phyloP scores from a whole-genome alignment of 1,140 invertebrate genomes.

The Teleogryllus occipitalis region DNA sequence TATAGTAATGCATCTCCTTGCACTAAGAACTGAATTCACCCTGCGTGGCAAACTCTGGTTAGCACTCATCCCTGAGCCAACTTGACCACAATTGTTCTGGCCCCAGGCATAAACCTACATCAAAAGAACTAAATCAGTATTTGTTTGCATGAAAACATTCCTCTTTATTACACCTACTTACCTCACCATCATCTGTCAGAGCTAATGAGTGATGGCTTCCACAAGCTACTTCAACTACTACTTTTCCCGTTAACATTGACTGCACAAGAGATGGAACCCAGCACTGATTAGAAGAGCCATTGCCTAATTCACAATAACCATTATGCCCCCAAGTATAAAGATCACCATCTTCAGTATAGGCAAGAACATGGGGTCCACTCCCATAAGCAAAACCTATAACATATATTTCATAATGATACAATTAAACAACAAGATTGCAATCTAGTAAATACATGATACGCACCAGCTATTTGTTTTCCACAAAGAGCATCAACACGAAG shows the following conservation, averaged over 20 bases:
- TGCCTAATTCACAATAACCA: constrained; percentile 53
- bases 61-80: constrained; percentile 51
- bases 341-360: constrained; percentile 48
- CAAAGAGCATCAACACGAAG: constrained; percentile 49
- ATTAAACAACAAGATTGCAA: not conserved
- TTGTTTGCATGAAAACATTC: not conserved
- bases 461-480: constrained; percentile 46
- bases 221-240: constrained; percentile 49
- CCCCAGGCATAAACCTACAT: constrained; percentile 56
- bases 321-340: constrained; percentile 62
- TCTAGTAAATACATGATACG: not conserved
- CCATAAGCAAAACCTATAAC: constrained; percentile 51
- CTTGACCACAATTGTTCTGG: constrained; percentile 59
- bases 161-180: constrained; percentile 27
- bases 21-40: constrained; percentile 44
- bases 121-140: not conserved
- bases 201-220: constrained; percentile 56
- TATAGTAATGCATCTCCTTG: constrained; percentile 44
- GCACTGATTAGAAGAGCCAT: constrained; percentile 49
- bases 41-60: constrained; percentile 53
- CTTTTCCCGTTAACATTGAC: constrained; percentile 40
- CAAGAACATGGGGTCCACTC: constrained; percentile 57
- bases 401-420: not conserved
- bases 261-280: constrained; percentile 42
- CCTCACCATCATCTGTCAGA: constrained; percentile 51